phyloP scores from a whole-genome alignment of 2,888 invertebrate species.

The Sphecodes monilicornis region DNA sequence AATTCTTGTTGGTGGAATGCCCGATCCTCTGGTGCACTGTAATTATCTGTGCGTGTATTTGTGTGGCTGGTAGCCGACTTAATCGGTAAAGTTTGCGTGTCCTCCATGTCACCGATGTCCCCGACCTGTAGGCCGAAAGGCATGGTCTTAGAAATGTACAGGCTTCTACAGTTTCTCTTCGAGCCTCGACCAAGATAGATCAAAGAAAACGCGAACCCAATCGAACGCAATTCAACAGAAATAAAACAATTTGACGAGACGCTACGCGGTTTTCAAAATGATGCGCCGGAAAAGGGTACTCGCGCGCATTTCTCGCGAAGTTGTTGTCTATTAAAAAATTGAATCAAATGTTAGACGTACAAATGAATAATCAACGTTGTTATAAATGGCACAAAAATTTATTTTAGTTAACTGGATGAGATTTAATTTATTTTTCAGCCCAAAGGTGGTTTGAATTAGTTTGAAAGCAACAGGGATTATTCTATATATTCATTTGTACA shows the following conservation, averaged over 20 bases:
- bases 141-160: slow-evolving; percentile 42
- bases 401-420: not conserved
- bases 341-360: not conserved
- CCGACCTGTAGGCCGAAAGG: slow-evolving; percentile 59
- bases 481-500: not conserved
- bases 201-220: slow-evolving; percentile 17
- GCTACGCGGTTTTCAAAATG: slow-evolving; percentile 65
- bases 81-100: slow-evolving; percentile 75
- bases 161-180: slow-evolving; percentile 53
- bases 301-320: not conserved
- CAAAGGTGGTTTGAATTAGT: not conserved
- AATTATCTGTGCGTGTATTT: slow-evolving; percentile 63
- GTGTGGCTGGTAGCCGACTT: slow-evolving; percentile 52
- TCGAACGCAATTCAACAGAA: not conserved
- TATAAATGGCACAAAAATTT: not conserved
- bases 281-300: slow-evolving; percentile 75
- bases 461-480: not conserved
- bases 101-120: slow-evolving; percentile 78
- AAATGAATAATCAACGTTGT: not conserved
- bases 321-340: not conserved
- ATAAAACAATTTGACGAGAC: not conserved
- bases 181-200: slow-evolving; percentile 42
- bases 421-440: not conserved
- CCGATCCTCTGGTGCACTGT: slow-evolving; percentile 38
- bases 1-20: slow-evolving; percentile 36